These are phyloP conservation scores for Syngnathus typhle DNA, from an alignment of 2,113 vertebrate genomes.

Conservation along the genomic window DNA sequence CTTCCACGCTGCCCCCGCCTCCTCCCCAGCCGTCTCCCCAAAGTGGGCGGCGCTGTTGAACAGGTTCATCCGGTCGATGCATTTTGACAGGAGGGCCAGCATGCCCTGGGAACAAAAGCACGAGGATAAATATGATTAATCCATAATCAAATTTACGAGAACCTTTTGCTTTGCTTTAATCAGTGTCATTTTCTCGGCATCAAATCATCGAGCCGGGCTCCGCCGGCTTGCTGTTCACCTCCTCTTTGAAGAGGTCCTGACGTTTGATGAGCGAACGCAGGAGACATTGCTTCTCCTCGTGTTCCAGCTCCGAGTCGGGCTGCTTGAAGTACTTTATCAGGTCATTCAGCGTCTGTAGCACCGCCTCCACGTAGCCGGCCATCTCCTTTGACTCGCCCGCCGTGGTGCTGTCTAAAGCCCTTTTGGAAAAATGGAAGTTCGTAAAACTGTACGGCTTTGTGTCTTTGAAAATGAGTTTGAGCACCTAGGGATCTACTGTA, in stretches of 20 bases:
- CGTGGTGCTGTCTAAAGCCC: slow-evolving; percentile 62
- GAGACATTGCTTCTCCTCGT: slow-evolving; percentile 90
- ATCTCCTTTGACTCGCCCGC: slow-evolving; percentile 75
- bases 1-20: slow-evolving; percentile 84
- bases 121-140: background rate
- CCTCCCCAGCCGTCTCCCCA: slow-evolving; percentile 81
- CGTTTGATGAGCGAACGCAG: slow-evolving; percentile 94
- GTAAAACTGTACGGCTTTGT: background rate
- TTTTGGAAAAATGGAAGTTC: slow-evolving; percentile 14
- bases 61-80: slow-evolving; percentile 90
- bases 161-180: background rate
- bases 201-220: background rate
- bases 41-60: slow-evolving; percentile 88
- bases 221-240: slow-evolving; percentile 65
- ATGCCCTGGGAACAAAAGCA: slow-evolving; percentile 77
- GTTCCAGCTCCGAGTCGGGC: slow-evolving; percentile 83
- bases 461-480: background rate
- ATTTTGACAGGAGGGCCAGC: slow-evolving; percentile 85
- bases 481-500: background rate
- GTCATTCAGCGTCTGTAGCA: slow-evolving; percentile 89
- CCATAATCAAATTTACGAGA: background rate
- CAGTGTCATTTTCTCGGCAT: background rate
- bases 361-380: slow-evolving; percentile 80
- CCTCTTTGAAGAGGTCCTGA: slow-evolving; percentile 96
- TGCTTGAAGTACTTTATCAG: slow-evolving; percentile 92